phyloP scores from a whole-genome alignment of 1,140 invertebrate species.

The Atopsyche davidsoni region DNA sequence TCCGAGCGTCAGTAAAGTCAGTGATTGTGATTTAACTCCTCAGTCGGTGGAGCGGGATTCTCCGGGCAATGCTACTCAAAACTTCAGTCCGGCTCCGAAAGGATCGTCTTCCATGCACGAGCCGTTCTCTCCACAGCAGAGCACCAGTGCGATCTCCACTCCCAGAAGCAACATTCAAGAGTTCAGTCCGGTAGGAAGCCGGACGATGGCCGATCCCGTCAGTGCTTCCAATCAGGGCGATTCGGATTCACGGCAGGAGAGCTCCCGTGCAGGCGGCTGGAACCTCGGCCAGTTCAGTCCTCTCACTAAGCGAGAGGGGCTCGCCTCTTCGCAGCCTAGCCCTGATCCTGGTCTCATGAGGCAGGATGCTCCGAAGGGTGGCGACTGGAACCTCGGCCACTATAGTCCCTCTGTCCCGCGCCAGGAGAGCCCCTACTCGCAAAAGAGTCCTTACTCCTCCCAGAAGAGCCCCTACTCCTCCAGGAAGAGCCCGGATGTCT shows the following conservation, averaged over 20 bases:
- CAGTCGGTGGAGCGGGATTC: conserved; percentile 22
- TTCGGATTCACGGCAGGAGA: conserved; percentile 35
- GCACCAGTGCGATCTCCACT: conserved; percentile 17
- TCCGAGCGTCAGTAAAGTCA: conserved; percentile 13
- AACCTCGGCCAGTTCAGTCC: conserved; percentile 44
- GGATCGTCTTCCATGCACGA: conserved; percentile 20
- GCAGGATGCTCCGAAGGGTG: conserved; percentile 38
- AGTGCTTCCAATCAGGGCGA: conserved; percentile 23
- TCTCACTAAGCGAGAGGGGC: conserved; percentile 41
- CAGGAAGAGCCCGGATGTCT: conserved; percentile 33
- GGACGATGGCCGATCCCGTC: conserved; percentile 9
- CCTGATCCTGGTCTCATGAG: conserved; percentile 42
- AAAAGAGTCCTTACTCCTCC: conserved; percentile 44
- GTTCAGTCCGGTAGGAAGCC: conserved; percentile 17
- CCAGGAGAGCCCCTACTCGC: conserved; percentile 27
- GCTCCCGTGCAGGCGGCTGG: conserved; percentile 42
- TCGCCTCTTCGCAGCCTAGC: conserved; percentile 45
- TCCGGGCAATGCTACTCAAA: conserved; percentile 12
- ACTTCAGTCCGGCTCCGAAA: conserved; percentile 22
- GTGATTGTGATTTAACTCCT: conserved; percentile 11
- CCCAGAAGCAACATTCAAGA: conserved; percentile 20
- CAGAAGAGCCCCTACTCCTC: conserved; percentile 46
- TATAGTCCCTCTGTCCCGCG: conserved; percentile 41
- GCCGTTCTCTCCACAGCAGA: conserved; percentile 23
- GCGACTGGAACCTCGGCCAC: conserved; percentile 36